Percentiles rank a stretch among this genome's conserved stretches.
Conservation (phyloP, 2,113 vertebrate species). For the Cryptomyrus ogoouensis region DNA sequence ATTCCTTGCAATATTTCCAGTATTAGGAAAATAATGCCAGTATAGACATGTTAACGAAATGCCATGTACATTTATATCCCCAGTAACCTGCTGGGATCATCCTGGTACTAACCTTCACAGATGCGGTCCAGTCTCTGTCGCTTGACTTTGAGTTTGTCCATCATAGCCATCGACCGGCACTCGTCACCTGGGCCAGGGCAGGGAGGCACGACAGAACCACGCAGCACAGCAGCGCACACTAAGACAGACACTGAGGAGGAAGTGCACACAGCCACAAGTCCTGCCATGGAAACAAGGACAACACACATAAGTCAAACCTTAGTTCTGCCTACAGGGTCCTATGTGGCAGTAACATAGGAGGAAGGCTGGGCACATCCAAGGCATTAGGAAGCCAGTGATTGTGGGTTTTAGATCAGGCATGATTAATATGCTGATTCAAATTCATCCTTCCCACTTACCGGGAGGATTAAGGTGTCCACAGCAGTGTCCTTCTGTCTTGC, state of each 20-base stretch:
- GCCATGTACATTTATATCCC: not conserved
- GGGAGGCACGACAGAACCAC: slow-evolving; percentile 29
- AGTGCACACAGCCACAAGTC: slow-evolving; percentile 29
- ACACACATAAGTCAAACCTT: not conserved
- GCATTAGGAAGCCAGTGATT: not conserved
- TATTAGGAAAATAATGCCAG: not conserved
- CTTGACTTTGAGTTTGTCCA: slow-evolving; percentile 89
- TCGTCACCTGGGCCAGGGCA: slow-evolving; percentile 51
- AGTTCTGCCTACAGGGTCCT: not conserved
- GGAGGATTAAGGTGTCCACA: slow-evolving; percentile 19
- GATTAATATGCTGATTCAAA: too few relatives aligned
- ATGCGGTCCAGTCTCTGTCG: slow-evolving; percentile 80
- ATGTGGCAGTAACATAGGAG: not conserved
- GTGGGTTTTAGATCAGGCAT: not conserved
- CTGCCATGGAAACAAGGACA: slow-evolving; percentile 31
- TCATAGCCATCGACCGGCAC: slow-evolving; percentile 66
- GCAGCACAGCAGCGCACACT: slow-evolving; percentile 3
- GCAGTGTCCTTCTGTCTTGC: slow-evolving; percentile 2
- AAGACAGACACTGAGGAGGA: not conserved
- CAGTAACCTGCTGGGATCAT: not conserved
- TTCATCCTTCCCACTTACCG: slow-evolving; percentile 39
- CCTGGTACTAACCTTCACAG: slow-evolving; percentile 64
- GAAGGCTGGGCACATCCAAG: not conserved
- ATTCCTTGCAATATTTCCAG: not conserved
- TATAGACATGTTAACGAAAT: not conserved